Conservation (phyloP, 2,888 invertebrate species). For the Chymomyza caudatula region DNA sequence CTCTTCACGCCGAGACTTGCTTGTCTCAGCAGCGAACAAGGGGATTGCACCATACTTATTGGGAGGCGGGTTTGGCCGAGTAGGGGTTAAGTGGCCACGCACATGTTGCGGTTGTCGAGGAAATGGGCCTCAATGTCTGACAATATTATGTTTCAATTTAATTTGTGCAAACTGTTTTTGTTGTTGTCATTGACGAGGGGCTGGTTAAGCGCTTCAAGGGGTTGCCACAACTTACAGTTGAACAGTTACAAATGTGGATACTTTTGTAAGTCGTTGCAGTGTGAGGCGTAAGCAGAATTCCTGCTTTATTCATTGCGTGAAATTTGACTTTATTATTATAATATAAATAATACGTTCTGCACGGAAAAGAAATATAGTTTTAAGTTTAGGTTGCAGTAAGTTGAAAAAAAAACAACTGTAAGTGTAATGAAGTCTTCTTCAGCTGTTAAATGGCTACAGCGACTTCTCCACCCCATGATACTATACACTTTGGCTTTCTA, state of each 20-base stretch:
- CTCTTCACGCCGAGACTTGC: neutral
- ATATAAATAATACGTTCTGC: constrained; percentile 26
- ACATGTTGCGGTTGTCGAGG: constrained; percentile 64
- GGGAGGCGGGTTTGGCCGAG: neutral
- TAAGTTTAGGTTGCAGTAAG: neutral
- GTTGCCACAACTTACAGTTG: neutral
- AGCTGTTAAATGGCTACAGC: no score
- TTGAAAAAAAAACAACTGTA: no score
- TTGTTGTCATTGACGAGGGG: no score
- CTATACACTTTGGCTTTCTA: no score
- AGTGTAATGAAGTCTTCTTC: no score
- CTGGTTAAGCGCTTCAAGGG: neutral
- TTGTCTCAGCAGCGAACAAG: neutral
- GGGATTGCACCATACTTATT: neutral
- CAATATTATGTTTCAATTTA: constrained; percentile 72
- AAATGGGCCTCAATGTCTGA: constrained; percentile 73
- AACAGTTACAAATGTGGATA: neutral
- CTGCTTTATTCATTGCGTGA: constrained; percentile 12
- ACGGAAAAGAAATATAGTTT: neutral
- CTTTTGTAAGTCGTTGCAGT: neutral
- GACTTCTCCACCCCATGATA: no score
- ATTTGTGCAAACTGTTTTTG: constrained; percentile 19
- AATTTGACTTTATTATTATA: constrained; percentile 54
- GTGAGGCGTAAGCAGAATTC: neutral
- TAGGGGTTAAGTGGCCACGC: constrained; percentile 58